phyloP scores from a whole-genome alignment of 1,140 invertebrate species.

The Limonius californicus region DNA sequence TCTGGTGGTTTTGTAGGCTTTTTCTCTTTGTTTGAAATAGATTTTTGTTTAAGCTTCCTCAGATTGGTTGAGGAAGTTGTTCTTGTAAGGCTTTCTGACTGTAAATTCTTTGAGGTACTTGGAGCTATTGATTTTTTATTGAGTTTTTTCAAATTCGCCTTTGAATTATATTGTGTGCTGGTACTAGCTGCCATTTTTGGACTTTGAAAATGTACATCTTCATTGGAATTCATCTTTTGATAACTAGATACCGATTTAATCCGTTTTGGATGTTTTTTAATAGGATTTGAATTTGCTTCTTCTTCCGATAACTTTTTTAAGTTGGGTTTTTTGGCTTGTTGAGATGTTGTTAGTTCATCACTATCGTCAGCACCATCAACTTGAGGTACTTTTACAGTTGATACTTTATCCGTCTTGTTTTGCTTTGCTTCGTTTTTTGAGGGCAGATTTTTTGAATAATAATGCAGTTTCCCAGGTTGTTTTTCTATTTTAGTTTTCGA shows the following conservation, averaged over 20 bases:
- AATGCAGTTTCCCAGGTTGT: slow-evolving; percentile 20
- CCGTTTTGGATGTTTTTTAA: slow-evolving; percentile 22
- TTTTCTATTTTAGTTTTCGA: slow-evolving; percentile 8
- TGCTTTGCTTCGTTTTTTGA: slow-evolving; percentile 38
- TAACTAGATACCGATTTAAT: slow-evolving; percentile 9
- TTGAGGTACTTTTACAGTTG: slow-evolving; percentile 22
- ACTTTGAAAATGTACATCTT: background rate
- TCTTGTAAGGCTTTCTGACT: no score
- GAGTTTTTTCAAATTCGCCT: no score
- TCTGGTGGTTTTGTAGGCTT: background rate
- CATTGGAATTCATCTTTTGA: slow-evolving; percentile 21
- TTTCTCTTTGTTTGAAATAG: background rate
- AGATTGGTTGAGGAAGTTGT: background rate
- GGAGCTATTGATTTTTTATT: no score
- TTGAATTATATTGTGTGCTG: no score
- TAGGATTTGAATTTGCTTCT: slow-evolving; percentile 5
- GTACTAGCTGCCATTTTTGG: no score
- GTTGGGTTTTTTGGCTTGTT: slow-evolving; percentile 24
- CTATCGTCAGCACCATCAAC: slow-evolving; percentile 29
- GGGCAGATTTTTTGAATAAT: slow-evolving; percentile 21
- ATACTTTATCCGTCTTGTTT: slow-evolving; percentile 33
- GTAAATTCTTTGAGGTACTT: no score
- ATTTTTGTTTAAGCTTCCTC: slow-evolving; percentile 2
- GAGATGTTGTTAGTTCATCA: slow-evolving; percentile 22
- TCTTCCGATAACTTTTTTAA: slow-evolving; percentile 16